A percentile compares a stretch with the other conserved stretches of the same genome.
Evolutionary conservation across 2,888 invertebrate genomes (phyloP).

Genomic region (Idaea straminata): DNA sequence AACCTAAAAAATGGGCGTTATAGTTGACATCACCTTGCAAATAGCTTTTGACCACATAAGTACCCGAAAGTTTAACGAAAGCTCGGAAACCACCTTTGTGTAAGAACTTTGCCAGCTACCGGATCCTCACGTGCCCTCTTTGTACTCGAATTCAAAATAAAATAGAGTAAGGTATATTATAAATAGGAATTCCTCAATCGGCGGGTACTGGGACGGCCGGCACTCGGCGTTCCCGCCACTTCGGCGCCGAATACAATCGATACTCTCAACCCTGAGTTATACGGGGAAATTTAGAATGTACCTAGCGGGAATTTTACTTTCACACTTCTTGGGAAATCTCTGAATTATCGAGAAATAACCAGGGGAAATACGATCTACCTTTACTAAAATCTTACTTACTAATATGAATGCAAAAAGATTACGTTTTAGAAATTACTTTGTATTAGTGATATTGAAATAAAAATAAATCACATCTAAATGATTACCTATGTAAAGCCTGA

Average conservation of each 20-base stretch:
- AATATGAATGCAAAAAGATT: no score
- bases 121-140: not conserved
- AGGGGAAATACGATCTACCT: no score
- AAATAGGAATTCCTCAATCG: not conserved
- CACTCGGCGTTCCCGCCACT: not conserved
- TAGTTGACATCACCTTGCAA: no score
- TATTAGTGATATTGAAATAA: no score
- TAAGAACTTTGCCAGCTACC: not conserved
- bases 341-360: no score
- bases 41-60: not conserved
- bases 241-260: not conserved
- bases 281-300: not conserved
- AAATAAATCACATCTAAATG: no score
- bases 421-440: no score
- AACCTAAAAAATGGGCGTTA: no score
- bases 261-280: not conserved
- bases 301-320: not conserved
- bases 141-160: not conserved
- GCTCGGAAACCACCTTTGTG: not conserved
- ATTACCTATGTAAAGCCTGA: no score
- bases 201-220: not conserved
- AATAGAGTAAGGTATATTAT: not conserved
- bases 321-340: no score
- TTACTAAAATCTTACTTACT: no score
- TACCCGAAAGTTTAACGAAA: not conserved